Base-by-base conservation (phyloP, 2,888 invertebrate genomes). In the Pyrochroa serraticornis region DNA sequence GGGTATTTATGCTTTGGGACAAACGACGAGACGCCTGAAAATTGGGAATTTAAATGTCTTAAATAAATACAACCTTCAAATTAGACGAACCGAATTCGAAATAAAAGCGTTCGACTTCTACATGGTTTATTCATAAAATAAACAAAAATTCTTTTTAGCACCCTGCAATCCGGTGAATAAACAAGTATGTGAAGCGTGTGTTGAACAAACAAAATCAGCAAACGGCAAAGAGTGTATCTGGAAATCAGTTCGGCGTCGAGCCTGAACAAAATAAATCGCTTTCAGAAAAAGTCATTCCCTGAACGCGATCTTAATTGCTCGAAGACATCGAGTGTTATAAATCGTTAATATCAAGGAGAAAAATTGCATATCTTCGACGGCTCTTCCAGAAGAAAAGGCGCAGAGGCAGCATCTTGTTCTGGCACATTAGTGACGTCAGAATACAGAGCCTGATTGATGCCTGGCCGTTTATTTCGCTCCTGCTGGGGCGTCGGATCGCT, bases 361-460 rank as follows among this genome's bases (percentile, higher is more conserved):
- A 60, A 65, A 65, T 60, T 61, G 45, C 53, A 46, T 38, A 46
- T 56, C 46, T 22, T 22, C 22, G 22, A 22, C 22, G 22, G 22
- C 22, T 22, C 22, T 22, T 22, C 22, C 5, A 22, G 22, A 22
- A 22, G 22, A 22, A 22, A 22, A 22, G 22, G 22, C 22, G 22
- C 22, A 22, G 22, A 22, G 22, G 5, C 22, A 5, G 22, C 22
- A 60, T 61, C 59, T 61, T 56, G 30, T 33, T 36, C 57, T 48
- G 54, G 52, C 52, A 62, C 64, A 52, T 62, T 60, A 56, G 48
- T 54, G 61, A 58, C 58, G 60, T 65, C 62, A 63, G 57, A 45
- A 43, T 47, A 52, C 50, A 49, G 60, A 63, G 62, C 58, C 58
- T 64, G 67, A 67, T 64, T 60, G 67, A 67, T 66, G 65, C 34